Conservation (phyloP, 1,140 invertebrate genomes). For the Eriosoma lanigerum region DNA sequence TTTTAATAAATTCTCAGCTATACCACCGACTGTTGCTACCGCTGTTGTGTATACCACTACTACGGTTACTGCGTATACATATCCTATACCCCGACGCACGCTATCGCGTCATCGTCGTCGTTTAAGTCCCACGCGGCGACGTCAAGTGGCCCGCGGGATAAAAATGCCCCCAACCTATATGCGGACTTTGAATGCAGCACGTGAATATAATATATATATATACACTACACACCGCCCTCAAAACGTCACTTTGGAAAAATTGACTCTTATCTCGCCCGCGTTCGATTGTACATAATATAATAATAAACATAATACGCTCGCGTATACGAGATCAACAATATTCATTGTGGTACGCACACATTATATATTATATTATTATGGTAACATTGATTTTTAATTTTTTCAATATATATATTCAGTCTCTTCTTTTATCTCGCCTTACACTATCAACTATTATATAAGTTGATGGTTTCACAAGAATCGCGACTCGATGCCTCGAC, state of each 20-base stretch:
- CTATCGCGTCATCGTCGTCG: neutral
- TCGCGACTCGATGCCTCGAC: no score
- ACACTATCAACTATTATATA: no score
- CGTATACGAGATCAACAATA: conserved; percentile 11
- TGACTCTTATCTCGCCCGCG: conserved; percentile 40
- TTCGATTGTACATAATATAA: conserved; percentile 19
- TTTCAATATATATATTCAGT: no score
- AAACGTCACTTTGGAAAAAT: neutral
- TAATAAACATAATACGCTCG: neutral
- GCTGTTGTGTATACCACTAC: neutral
- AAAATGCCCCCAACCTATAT: neutral
- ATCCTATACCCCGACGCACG: no score
- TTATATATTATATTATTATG: neutral
- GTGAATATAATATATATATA: neutral
- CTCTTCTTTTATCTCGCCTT: no score
- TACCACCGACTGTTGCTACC: neutral
- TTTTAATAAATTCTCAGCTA: conserved; percentile 32
- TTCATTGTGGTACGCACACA: neutral
- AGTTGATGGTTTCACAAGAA: no score
- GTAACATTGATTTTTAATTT: no score
- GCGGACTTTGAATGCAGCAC: no score
- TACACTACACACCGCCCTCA: no score
- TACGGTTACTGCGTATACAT: neutral
- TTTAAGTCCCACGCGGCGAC: conserved; percentile 20
- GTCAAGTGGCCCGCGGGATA: conserved; percentile 22